Evolutionary conservation across 53 echinoderm and acorn worm species (phyloP).

Genomic region (Hippasteria phrygiana): DNA sequence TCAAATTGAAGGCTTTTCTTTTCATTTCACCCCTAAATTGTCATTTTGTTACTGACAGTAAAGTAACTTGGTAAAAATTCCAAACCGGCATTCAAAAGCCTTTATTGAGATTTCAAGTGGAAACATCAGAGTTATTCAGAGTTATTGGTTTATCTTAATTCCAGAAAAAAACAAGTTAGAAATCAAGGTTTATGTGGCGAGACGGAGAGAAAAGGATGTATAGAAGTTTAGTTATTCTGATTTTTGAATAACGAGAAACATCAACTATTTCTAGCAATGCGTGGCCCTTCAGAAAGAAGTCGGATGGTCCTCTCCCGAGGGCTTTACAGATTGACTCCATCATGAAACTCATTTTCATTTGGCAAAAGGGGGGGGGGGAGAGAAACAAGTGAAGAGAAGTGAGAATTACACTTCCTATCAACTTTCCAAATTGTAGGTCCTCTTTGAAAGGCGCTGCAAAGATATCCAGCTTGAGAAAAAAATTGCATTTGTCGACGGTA

Average conservation of each 20-base stretch:
- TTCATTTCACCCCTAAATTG: too few species aligned
- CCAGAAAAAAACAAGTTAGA: too few species aligned
- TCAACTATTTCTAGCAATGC: not conserved
- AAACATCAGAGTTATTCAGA: too few species aligned
- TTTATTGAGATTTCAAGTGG: too few species aligned
- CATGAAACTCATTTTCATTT: slow-evolving; percentile 35
- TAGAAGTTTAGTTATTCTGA: not conserved
- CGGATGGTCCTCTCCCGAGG: not conserved
- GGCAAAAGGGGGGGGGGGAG: not conserved
- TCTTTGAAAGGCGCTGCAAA: not conserved
- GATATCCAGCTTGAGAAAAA: not conserved
- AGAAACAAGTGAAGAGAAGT: slow-evolving; percentile 1
- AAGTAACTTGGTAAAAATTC: too few species aligned
- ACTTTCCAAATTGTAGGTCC: not conserved
- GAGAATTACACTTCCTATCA: slow-evolving; percentile 14
- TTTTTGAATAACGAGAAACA: not conserved
- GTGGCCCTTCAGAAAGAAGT: not conserved
- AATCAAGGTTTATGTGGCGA: too few species aligned
- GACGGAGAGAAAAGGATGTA: not conserved
- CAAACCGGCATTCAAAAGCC: too few species aligned
- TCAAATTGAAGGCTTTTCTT: too few species aligned
- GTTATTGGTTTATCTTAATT: too few species aligned
- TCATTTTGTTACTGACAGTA: too few species aligned
- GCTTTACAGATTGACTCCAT: slow-evolving; percentile 11
- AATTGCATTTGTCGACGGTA: not conserved